Evolutionary conservation across 1,140 invertebrate genomes (phyloP), one percentile per base, ranked within the genome.

Genomic region (Diprion similis): DNA sequence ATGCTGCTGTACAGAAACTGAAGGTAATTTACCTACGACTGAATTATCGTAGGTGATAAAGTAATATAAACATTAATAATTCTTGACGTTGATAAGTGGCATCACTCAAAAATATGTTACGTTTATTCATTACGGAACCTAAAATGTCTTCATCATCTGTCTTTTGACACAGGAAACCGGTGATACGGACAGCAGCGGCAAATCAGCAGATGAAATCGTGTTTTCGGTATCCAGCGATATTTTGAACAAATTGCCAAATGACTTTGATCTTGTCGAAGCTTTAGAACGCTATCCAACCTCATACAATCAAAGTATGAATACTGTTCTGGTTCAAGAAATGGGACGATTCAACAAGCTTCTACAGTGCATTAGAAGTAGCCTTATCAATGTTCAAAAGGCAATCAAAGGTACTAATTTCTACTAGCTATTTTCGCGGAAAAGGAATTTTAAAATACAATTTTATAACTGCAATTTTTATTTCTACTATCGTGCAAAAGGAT

Each of bases 311-410:
- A 96, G 95, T 75, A 96, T 97, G 95, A 97, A 97, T 82, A 97
- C 96, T 9, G 96, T 98, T 3, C 88, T 98, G 46, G 94, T 98
- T 0, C 97, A 99, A 89, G 97, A 98, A 89, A 97, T 97, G 92
- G 94, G 92, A 10, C 86, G 96, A 70, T 99, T 97, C 78, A 98
- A 98, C 80, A 93, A 92, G 74, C 89, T 99, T 0, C 89, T 97
- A 0, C 82, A 78, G 10, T 91, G 92, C 10, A 95, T 99, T 24
- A 87, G 94, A 72, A 89, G 81, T 8, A 97, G 95, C 85, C 89
- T 97, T 2, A 89, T 90, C 11, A 94, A 95, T 73, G 91, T 98
- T n/a, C 91, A 93, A 74, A 95, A 95, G 78, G 97, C 96, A 10
- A 95, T 98, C 70, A 95, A 97, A 92, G 96, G 96, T 92, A 78